Percentiles rank a stretch among this genome's conserved stretches.
These are phyloP conservation scores for Drosophila meridiana DNA, from an alignment of 2,888 invertebrate genomes.

Conservation along the genomic window DNA sequence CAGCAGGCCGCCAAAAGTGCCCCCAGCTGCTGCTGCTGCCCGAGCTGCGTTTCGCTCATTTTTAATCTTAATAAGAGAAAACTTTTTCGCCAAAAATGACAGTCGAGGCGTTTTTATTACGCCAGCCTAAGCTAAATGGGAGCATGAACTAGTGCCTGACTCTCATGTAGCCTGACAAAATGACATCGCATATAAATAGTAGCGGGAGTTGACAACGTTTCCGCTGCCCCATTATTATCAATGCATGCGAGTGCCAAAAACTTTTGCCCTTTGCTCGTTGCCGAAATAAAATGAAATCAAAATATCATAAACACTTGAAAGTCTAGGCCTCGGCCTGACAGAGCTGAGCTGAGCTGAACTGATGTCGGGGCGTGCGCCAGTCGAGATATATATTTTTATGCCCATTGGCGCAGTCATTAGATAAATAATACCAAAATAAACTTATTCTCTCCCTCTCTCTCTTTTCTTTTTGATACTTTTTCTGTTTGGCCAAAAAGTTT, in stretches of 20 bases:
- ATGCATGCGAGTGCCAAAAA: conserved; percentile 61
- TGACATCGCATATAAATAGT: conserved; percentile 9
- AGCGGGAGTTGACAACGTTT: neutral
- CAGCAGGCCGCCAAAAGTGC: conserved; percentile 66
- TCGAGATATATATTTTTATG: conserved; percentile 46
- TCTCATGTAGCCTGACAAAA: conserved; percentile 36
- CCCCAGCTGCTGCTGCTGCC: conserved; percentile 16
- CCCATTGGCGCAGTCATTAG: conserved; percentile 53
- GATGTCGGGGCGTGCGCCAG: conserved; percentile 42
- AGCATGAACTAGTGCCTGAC: conserved; percentile 39
- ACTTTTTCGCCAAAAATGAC: conserved; percentile 52
- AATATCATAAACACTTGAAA: conserved; percentile 79
- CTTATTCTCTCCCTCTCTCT: conserved; percentile 17
- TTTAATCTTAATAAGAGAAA: conserved; percentile 79
- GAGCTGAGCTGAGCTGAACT: conserved; percentile 10
- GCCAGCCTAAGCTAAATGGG: conserved; percentile 12
- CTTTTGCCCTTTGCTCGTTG: conserved; percentile 50
- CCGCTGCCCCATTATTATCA: conserved; percentile 30
- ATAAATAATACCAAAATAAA: conserved; percentile 74
- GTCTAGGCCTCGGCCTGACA: conserved; percentile 13
- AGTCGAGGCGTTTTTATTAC: conserved; percentile 59
- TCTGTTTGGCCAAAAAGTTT: conserved; percentile 48
- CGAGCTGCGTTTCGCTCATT: conserved; percentile 64
- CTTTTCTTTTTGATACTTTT: conserved; percentile 7
- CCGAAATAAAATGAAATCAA: conserved; percentile 73